Percentiles rank a stretch among this genome's conserved stretches.
phyloP scores from a whole-genome alignment of 2,888 invertebrate species.

The Drosophila dives region DNA sequence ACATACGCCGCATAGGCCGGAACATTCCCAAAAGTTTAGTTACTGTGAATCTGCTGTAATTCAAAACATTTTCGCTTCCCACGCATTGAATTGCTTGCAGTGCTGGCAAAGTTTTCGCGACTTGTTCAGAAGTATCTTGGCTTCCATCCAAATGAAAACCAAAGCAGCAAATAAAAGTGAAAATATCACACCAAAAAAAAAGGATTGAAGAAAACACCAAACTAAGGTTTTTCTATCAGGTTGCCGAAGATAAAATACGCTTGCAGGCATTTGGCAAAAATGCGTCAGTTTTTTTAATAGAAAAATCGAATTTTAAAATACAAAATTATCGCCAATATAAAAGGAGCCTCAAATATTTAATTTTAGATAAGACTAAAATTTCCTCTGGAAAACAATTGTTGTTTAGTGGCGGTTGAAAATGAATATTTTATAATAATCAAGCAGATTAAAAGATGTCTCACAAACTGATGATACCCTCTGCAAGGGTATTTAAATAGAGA shows the following conservation, averaged over 20 bases:
- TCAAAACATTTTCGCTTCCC: constrained; percentile 18
- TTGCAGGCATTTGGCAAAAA: not conserved
- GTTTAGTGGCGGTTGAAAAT: not conserved
- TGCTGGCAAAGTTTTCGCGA: constrained; percentile 49
- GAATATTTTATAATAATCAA: not conserved
- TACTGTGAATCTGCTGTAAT: constrained; percentile 22
- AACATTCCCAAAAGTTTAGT: constrained; percentile 14
- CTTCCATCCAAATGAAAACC: constrained; percentile 16
- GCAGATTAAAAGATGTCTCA: not conserved
- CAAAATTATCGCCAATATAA: not conserved
- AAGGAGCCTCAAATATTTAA: not conserved
- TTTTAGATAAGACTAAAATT: not conserved
- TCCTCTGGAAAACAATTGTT: not conserved
- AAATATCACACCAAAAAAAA: constrained; percentile 7
- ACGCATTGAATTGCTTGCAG: constrained; percentile 52
- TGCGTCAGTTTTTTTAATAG: not conserved
- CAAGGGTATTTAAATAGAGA: constrained; percentile 3
- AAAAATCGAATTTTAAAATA: not conserved
- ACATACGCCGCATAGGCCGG: constrained; percentile 43
- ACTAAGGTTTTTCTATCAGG: not conserved
- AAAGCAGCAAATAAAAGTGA: not conserved
- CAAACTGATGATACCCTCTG: not conserved
- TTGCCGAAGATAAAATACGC: not conserved
- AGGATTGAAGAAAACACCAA: not conserved
- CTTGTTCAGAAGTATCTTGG: constrained; percentile 63